Conservation (phyloP, 2,888 invertebrate genomes). For the Octodonta nipae region DNA sequence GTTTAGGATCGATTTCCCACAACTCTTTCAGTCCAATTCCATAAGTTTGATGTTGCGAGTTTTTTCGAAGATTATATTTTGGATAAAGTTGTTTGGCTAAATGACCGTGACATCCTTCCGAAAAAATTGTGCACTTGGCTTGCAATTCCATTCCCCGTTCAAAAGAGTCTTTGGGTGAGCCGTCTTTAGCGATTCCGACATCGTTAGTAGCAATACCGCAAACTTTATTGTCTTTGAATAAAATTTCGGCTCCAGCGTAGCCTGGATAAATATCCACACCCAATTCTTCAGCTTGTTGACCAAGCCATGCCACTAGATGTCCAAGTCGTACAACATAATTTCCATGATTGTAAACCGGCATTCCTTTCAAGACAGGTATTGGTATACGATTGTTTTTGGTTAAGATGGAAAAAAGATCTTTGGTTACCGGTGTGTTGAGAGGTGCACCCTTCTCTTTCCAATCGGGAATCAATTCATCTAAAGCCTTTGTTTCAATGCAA, state of each 20-base stretch:
- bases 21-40: conserved; percentile 87
- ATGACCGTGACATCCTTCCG: conserved; percentile 97
- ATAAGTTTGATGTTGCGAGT: conserved; percentile 81
- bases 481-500: no score
- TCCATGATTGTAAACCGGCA: conserved; percentile 86
- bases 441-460: no score
- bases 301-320: conserved; percentile 88
- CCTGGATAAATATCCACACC: conserved; percentile 94
- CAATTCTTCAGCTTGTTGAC: conserved; percentile 87
- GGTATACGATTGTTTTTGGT: no score
- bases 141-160: conserved; percentile 97
- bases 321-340: conserved; percentile 95
- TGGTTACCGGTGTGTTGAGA: no score
- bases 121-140: conserved; percentile 92
- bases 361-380: no score
- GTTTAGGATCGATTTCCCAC: conserved; percentile 87
- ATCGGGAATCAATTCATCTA: no score
- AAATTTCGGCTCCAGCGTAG: conserved; percentile 69
- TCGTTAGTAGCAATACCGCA: conserved; percentile 95
- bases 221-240: conserved; percentile 88
- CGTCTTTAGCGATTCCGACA: conserved; percentile 95
- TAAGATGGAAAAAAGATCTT: no score
- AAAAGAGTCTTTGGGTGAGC: conserved; percentile 89
- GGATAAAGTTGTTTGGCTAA: conserved; percentile 78
- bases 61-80: conserved; percentile 66